Evolutionary conservation across 2,888 invertebrate genomes (phyloP).

Genomic region (Aricia artaxerxes): DNA sequence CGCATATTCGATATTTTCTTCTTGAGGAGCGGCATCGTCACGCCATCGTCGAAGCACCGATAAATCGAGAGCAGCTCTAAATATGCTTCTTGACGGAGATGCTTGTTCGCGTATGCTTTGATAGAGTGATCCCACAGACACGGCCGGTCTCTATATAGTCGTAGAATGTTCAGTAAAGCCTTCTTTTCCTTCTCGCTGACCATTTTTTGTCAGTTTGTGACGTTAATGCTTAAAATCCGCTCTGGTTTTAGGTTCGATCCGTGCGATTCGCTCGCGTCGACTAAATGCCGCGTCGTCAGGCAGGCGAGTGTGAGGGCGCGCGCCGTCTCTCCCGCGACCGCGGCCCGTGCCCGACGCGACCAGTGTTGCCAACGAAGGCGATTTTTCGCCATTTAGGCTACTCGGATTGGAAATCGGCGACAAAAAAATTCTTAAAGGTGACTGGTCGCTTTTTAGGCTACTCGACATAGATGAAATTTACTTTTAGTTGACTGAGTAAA

Average conservation of each 20-base stretch:
- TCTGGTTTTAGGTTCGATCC: background rate
- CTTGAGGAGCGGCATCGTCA: background rate
- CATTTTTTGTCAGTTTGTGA: background rate
- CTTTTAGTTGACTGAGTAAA: too few relatives aligned
- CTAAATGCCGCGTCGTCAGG: slow-evolving; percentile 3
- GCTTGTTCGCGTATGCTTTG: background rate
- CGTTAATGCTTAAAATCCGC: slow-evolving; percentile 1
- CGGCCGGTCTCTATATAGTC: background rate
- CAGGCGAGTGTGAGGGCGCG: background rate
- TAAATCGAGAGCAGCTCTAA: background rate
- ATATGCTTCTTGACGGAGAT: background rate
- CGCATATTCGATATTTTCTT: slow-evolving; percentile 18
- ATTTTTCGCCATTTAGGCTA: too few relatives aligned
- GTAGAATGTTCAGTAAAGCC: background rate
- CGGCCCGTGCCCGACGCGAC: too few relatives aligned
- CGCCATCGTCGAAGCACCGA: background rate
- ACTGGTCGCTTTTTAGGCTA: too few relatives aligned
- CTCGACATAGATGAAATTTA: too few relatives aligned
- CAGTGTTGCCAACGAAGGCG: too few relatives aligned
- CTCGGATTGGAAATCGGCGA: too few relatives aligned
- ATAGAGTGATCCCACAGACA: slow-evolving; percentile 5
- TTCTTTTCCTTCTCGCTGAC: slow-evolving; percentile 10
- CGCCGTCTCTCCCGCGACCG: background rate
- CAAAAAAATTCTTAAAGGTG: too few relatives aligned
- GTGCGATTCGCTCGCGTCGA: background rate